A percentile compares a stretch with the other conserved stretches of the same genome.
Evolutionary conservation across 2,888 invertebrate species (phyloP).

Genomic region (Papilio gigon): DNA sequence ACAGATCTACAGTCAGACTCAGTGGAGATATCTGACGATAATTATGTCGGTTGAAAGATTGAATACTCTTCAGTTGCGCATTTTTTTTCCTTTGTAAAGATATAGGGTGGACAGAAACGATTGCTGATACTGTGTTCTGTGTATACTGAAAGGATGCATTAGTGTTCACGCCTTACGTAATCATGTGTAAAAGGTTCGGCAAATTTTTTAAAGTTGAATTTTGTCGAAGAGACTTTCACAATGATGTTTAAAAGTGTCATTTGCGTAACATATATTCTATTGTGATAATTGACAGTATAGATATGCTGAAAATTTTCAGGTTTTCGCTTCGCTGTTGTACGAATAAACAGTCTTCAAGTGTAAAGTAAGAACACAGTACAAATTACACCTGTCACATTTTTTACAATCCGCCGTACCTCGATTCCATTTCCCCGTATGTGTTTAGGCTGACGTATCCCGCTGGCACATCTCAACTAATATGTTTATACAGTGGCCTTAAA

Average conservation of each 20-base stretch:
- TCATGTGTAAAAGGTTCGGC: neutral
- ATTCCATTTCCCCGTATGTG: slow-evolving; percentile 14
- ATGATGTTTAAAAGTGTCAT: too few relatives aligned
- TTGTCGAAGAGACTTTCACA: too few relatives aligned
- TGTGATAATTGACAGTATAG: too few relatives aligned
- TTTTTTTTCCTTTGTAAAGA: slow-evolving; percentile 53
- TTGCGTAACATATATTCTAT: too few relatives aligned
- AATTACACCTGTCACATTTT: neutral
- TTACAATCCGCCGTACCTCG: neutral
- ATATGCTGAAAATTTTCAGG: too few relatives aligned
- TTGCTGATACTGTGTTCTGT: slow-evolving; percentile 46
- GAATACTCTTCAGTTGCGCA: slow-evolving; percentile 66
- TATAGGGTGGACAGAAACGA: slow-evolving; percentile 50
- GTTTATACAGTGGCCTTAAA: slow-evolving; percentile 35
- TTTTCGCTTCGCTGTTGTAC: too few relatives aligned
- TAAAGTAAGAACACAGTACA: neutral
- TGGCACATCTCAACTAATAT: slow-evolving; percentile 36
- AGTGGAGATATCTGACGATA: slow-evolving; percentile 71
- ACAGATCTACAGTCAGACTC: slow-evolving; percentile 47
- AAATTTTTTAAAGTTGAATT: neutral
- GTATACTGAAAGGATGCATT: slow-evolving; percentile 20
- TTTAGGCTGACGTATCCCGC: slow-evolving; percentile 26
- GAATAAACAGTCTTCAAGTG: too few relatives aligned
- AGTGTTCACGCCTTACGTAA: slow-evolving; percentile 6
- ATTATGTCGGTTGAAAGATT: slow-evolving; percentile 76